phyloP scores from a whole-genome alignment of 2,888 invertebrate species.

The Apamea epomidion region DNA sequence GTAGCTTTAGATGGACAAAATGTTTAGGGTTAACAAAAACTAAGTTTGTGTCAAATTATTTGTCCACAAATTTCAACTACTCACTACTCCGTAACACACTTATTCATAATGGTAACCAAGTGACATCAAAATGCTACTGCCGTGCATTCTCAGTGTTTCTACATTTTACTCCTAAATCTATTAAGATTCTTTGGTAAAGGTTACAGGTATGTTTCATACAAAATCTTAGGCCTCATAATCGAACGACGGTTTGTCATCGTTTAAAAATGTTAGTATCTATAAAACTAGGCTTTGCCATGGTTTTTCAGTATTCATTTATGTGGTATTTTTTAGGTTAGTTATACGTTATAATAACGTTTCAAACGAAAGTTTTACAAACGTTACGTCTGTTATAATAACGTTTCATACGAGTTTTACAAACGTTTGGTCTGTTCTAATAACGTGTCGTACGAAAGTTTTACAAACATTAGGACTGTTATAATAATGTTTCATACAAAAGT shows the following conservation, averaged over 20 bases:
- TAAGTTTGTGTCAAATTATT: background rate
- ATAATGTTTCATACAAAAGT: background rate
- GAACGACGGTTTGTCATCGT: conserved; percentile 13
- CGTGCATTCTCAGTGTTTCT: conserved; percentile 32
- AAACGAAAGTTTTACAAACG: background rate
- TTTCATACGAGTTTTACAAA: background rate
- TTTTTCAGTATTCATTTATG: background rate
- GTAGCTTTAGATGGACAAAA: too few species aligned
- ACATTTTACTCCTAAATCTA: conserved; percentile 60
- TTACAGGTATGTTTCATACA: conserved; percentile 59
- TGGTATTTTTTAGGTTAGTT: background rate
- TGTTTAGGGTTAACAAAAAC: background rate
- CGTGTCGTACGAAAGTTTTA: background rate
- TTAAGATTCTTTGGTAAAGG: conserved; percentile 71
- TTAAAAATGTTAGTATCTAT: conserved; percentile 2
- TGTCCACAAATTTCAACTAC: background rate
- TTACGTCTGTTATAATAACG: background rate
- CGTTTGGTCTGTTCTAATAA: background rate
- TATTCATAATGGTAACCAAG: conserved; percentile 50
- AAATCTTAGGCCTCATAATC: conserved; percentile 56
- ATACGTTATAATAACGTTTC: too few species aligned
- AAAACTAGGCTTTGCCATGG: conserved; percentile 30
- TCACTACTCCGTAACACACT: conserved; percentile 14
- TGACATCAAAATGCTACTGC: conserved; percentile 40
- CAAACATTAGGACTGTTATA: background rate